Evolutionary conservation across 1,140 invertebrate genomes (phyloP).

Genomic region (Zelostemma sp.): DNA sequence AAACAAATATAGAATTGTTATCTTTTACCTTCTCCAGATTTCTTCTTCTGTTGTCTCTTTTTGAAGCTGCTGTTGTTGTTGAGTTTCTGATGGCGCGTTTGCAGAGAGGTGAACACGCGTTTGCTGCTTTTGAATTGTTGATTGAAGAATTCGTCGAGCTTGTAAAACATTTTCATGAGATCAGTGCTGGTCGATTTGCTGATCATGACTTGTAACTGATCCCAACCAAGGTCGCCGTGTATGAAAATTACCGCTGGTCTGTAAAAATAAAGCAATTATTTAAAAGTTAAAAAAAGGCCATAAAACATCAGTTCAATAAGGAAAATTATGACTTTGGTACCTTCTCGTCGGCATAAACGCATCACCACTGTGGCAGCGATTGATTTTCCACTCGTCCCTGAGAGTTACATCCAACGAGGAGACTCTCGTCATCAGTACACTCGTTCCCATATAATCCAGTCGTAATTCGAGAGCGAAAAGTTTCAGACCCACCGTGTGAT

Average conservation of each 20-base stretch:
- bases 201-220: slow-evolving; percentile 96
- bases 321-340: no score
- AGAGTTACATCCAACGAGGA: slow-evolving; percentile 84
- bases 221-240: slow-evolving; percentile 93
- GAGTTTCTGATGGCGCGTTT: slow-evolving; percentile 70
- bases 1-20: slow-evolving; percentile 12
- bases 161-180: slow-evolving; percentile 95
- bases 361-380: slow-evolving; percentile 63
- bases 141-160: slow-evolving; percentile 96
- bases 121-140: slow-evolving; percentile 96
- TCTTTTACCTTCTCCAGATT: slow-evolving; percentile 54
- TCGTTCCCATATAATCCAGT: slow-evolving; percentile 96
- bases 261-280: slow-evolving; percentile 35
- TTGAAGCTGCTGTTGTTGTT: slow-evolving; percentile 70
- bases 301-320: background rate
- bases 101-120: slow-evolving; percentile 86
- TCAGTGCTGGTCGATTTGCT: slow-evolving; percentile 97
- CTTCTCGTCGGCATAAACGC: slow-evolving; percentile 73
- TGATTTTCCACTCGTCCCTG: slow-evolving; percentile 86
- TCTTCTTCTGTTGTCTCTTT: slow-evolving; percentile 62
- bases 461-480: slow-evolving; percentile 88
- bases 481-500: slow-evolving; percentile 88
- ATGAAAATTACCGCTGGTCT: slow-evolving; percentile 93
- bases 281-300: no score
- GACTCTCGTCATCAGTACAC: slow-evolving; percentile 91